A percentile compares a stretch with the other conserved stretches of the same genome.
These are phyloP conservation scores for Drosophila recens DNA, from an alignment of 2,888 invertebrate genomes.

Conservation along the genomic window DNA sequence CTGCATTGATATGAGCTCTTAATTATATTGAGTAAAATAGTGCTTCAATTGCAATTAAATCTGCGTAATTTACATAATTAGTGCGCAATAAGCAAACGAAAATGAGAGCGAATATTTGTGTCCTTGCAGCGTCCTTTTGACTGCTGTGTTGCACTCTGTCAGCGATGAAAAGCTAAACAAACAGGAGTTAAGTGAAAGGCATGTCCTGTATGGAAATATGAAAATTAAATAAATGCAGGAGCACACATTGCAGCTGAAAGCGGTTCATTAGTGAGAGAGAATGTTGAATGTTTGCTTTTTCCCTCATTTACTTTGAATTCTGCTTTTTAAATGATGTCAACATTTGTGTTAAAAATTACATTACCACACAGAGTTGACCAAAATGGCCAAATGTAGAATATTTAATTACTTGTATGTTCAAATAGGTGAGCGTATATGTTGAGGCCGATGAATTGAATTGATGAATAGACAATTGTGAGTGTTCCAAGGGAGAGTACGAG, in stretches of 20 bases:
- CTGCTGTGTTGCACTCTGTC: conserved; percentile 24
- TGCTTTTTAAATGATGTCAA: conserved; percentile 15
- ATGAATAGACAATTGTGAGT: conserved; percentile 1
- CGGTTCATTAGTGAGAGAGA: conserved; percentile 60
- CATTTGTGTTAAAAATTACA: conserved; percentile 30
- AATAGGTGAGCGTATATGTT: conserved; percentile 1
- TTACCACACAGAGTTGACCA: conserved; percentile 12
- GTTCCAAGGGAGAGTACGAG: background rate
- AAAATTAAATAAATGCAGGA: conserved; percentile 29
- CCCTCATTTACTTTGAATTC: conserved; percentile 10
- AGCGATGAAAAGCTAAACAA: conserved; percentile 60
- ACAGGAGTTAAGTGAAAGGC: conserved; percentile 44
- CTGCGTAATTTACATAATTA: conserved; percentile 59
- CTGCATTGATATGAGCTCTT: conserved; percentile 39
- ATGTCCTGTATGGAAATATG: conserved; percentile 10
- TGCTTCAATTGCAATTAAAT: conserved; percentile 35
- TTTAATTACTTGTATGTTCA: conserved; percentile 9
- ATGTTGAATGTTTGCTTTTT: conserved; percentile 34
- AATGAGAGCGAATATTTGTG: conserved; percentile 24
- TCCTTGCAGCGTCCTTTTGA: conserved; percentile 27
- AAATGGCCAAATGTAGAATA: conserved; percentile 9
- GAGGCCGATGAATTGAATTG: background rate
- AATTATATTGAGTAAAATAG: conserved; percentile 37
- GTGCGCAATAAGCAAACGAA: conserved; percentile 56
- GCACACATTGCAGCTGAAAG: conserved; percentile 52